Conservation (phyloP, 2,113 vertebrate species). For the Laticauda laticaudata region DNA sequence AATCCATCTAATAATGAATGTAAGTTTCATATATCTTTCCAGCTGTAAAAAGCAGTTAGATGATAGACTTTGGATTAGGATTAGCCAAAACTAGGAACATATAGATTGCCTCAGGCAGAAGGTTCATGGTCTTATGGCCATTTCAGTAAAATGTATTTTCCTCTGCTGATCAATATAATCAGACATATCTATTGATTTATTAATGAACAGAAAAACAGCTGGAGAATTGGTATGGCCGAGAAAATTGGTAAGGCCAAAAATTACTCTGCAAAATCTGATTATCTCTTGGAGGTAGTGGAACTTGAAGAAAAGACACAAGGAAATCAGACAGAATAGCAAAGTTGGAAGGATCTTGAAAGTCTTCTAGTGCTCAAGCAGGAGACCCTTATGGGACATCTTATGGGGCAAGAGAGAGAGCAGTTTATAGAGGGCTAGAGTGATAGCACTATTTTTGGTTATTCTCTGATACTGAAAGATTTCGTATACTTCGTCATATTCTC, state of each 20-base stretch:
- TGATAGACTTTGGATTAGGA: background rate
- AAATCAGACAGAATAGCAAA: background rate
- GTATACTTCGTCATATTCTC: background rate
- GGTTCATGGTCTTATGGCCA: background rate
- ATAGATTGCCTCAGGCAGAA: background rate
- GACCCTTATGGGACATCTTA: background rate
- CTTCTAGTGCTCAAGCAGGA: background rate
- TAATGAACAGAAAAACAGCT: background rate
- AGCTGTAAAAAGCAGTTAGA: background rate
- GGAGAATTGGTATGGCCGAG: background rate
- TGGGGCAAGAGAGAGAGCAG: background rate
- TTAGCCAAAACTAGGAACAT: background rate
- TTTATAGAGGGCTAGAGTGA: background rate
- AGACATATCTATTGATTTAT: background rate
- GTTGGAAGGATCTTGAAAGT: background rate
- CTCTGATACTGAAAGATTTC: background rate
- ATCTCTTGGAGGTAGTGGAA: background rate
- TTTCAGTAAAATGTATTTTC: background rate
- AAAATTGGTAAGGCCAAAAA: background rate
- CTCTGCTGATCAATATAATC: background rate
- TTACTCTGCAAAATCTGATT: background rate
- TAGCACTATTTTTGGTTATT: background rate
- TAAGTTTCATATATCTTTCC: background rate
- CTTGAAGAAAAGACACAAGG: background rate
- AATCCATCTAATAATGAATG: background rate